Percentiles rank a stretch among this genome's conserved stretches.
Evolutionary conservation across 2,888 invertebrate genomes (phyloP).

Genomic region (Drosophila kokeensis): DNA sequence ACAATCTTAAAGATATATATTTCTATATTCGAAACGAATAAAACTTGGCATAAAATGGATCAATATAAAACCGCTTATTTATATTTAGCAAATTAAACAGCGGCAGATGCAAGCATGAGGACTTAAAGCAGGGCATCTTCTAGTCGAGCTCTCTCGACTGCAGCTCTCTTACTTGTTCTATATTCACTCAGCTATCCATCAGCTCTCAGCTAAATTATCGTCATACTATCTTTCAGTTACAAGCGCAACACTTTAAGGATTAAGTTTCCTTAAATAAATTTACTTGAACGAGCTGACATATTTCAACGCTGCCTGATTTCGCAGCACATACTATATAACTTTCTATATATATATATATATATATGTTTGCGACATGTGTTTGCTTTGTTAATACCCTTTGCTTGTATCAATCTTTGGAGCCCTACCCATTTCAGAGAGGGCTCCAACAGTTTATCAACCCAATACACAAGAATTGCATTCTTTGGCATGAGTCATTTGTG

Average conservation of each 20-base stretch:
- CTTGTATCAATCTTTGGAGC: slow-evolving; percentile 45
- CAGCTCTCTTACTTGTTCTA: background rate
- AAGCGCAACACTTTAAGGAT: background rate
- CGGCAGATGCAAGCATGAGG: background rate
- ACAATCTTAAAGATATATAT: background rate
- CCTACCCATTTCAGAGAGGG: slow-evolving; percentile 39
- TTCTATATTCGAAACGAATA: background rate
- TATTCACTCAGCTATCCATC: background rate
- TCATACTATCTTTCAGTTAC: background rate
- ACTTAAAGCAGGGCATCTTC: background rate
- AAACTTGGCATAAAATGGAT: background rate
- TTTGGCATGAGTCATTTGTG: slow-evolving; percentile 43
- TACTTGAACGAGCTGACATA: background rate
- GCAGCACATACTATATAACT: slow-evolving; percentile 1
- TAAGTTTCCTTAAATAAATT: slow-evolving; percentile 6
- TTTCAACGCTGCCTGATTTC: background rate
- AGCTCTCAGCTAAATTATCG: background rate
- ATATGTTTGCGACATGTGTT: slow-evolving; percentile 4
- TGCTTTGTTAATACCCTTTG: slow-evolving; percentile 31
- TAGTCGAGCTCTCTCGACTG: background rate
- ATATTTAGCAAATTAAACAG: background rate
- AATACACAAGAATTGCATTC: slow-evolving; percentile 57
- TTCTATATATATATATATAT: background rate
- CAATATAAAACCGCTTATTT: background rate
- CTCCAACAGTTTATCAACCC: slow-evolving; percentile 48